Evolutionary conservation across 2,113 vertebrate genomes (phyloP).

Genomic region (Bubo blakistoni): DNA sequence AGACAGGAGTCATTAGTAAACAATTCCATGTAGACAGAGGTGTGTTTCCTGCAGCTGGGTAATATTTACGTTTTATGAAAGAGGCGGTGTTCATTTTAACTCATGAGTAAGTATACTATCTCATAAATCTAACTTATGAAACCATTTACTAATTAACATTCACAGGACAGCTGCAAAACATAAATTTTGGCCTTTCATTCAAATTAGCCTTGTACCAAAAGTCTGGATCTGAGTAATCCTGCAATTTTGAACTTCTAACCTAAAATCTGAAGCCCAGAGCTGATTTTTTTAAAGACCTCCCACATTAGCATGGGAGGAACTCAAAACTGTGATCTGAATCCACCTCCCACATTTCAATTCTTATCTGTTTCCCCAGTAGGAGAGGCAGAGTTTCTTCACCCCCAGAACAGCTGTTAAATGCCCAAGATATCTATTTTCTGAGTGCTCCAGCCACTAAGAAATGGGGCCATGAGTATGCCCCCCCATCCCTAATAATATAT

Average conservation of each 20-base stretch:
- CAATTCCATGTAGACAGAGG: not conserved
- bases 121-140: not conserved
- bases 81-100: not conserved
- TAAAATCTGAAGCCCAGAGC: not conserved
- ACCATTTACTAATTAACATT: not conserved
- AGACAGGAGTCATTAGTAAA: not conserved
- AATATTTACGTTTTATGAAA: not conserved
- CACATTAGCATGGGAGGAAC: not conserved
- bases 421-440: not conserved
- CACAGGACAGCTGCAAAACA: not conserved
- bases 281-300: not conserved
- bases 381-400: not conserved
- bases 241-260: not conserved
- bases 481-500: not conserved
- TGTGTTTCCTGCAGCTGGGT: not conserved
- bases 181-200: not conserved
- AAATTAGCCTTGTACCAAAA: not conserved
- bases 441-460: not conserved
- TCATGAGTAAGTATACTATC: not conserved
- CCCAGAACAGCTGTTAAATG: not conserved
- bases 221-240: not conserved
- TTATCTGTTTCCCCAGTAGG: not conserved
- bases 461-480: not conserved
- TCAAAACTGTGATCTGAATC: not conserved
- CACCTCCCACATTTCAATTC: not conserved